Evolutionary conservation across 2,113 vertebrate species (phyloP).

Genomic region (Neotoma lepida): DNA sequence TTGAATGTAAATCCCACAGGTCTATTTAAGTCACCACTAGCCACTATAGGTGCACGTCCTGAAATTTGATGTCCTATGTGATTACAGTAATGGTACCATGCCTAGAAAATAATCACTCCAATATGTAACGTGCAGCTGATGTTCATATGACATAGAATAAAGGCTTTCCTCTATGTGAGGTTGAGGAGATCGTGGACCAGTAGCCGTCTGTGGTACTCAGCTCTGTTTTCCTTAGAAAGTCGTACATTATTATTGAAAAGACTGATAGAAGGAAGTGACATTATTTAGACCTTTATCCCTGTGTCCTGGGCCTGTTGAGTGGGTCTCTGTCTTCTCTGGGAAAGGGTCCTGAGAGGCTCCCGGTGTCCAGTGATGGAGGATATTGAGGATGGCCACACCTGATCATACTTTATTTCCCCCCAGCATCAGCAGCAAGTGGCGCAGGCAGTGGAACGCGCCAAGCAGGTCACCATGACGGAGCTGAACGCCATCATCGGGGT

Average conservation of each 20-base stretch:
- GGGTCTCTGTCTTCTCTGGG: background rate
- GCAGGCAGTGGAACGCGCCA: conserved; percentile 97
- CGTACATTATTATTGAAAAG: background rate
- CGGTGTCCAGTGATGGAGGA: background rate
- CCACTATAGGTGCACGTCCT: background rate
- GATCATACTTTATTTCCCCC: background rate
- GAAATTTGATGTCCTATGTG: rapidly evolving
- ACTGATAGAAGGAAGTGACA: background rate
- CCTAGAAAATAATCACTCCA: background rate
- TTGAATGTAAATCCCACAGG: background rate
- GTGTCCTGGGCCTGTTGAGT: too few species aligned
- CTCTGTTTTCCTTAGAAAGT: background rate
- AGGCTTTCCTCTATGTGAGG: rapidly evolving
- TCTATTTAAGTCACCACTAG: background rate
- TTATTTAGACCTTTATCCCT: rapidly evolving
- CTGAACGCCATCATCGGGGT: conserved; percentile 99
- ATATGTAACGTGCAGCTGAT: background rate
- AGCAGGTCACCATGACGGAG: conserved; percentile 99
- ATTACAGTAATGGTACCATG: rapidly evolving
- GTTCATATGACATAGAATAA: background rate
- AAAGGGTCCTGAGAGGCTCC: background rate
- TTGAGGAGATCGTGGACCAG: background rate
- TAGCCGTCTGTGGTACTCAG: background rate
- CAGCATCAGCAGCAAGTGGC: conserved; percentile 99
- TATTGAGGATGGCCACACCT: rapidly evolving